These are phyloP conservation scores for Nansenia antarctica DNA, from an alignment of 2,113 vertebrate species.

Conservation along the genomic window DNA sequence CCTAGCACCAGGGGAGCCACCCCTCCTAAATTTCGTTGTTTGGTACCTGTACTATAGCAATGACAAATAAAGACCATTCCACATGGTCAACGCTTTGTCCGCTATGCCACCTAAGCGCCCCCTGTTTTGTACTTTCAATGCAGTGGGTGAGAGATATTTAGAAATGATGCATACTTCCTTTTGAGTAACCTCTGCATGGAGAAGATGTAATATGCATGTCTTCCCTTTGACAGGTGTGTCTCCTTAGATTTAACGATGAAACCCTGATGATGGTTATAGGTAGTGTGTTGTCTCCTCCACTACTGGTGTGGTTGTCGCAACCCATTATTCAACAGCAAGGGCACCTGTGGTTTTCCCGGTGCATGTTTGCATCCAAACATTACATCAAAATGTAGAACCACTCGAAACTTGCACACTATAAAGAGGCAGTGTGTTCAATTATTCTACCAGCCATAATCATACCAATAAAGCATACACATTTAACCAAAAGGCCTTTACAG, in stretches of 20 bases:
- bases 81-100: too few species aligned
- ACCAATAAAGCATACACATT: background rate
- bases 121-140: too few species aligned
- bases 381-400: background rate
- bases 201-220: too few species aligned
- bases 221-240: background rate
- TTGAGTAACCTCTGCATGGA: too few species aligned
- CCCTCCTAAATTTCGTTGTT: too few species aligned
- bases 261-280: constrained; percentile 9
- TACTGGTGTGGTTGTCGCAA: constrained; percentile 10
- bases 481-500: too few species aligned
- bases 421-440: background rate
- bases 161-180: too few species aligned
- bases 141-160: too few species aligned
- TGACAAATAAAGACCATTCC: too few species aligned
- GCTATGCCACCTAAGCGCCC: too few species aligned
- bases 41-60: too few species aligned
- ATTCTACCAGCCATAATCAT: background rate
- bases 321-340: background rate
- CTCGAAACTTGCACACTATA: background rate
- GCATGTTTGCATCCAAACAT: background rate
- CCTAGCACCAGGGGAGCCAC: too few species aligned
- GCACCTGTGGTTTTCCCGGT: constrained; percentile 6
- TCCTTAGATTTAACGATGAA: background rate
- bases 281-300: background rate